Percentiles rank a stretch among this genome's conserved stretches.
Evolutionary conservation across 2,888 invertebrate species (phyloP).

Genomic region (Muscina levida): DNA sequence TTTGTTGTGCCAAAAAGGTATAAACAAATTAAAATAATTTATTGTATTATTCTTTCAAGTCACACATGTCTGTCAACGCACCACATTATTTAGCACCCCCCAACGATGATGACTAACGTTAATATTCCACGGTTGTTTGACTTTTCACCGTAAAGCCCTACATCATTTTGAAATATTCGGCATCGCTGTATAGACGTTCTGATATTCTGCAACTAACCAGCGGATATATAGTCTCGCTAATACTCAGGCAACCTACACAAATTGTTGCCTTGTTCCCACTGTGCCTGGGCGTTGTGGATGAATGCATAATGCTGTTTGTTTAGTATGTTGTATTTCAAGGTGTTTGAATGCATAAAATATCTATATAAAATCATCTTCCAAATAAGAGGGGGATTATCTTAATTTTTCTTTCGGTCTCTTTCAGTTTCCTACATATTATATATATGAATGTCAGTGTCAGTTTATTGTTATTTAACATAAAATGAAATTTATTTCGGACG

Average conservation of each 20-base stretch:
- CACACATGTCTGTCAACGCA: too few species aligned
- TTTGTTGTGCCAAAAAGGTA: background rate
- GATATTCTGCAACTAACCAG: too few species aligned
- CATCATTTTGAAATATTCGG: too few species aligned
- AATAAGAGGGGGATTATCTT: background rate
- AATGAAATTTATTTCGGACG: background rate
- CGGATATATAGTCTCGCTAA: too few species aligned
- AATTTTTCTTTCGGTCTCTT: background rate
- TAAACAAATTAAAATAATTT: background rate
- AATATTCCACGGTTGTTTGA: too few species aligned
- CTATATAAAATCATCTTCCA: too few species aligned
- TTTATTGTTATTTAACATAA: slow-evolving; percentile 2
- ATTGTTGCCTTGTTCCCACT: slow-evolving; percentile 9
- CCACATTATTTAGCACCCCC: too few species aligned
- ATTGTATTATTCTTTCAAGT: background rate
- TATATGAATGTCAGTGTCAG: background rate
- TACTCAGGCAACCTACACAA: too few species aligned
- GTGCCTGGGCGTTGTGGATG: background rate
- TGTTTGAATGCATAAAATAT: background rate
- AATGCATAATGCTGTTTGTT: background rate
- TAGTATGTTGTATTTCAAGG: background rate
- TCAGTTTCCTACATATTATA: too few species aligned
- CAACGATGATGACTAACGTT: too few species aligned
- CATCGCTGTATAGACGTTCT: too few species aligned
- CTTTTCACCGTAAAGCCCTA: too few species aligned